Evolutionary conservation across 2,888 invertebrate species (phyloP).

Genomic region (Loripinus fragilis): DNA sequence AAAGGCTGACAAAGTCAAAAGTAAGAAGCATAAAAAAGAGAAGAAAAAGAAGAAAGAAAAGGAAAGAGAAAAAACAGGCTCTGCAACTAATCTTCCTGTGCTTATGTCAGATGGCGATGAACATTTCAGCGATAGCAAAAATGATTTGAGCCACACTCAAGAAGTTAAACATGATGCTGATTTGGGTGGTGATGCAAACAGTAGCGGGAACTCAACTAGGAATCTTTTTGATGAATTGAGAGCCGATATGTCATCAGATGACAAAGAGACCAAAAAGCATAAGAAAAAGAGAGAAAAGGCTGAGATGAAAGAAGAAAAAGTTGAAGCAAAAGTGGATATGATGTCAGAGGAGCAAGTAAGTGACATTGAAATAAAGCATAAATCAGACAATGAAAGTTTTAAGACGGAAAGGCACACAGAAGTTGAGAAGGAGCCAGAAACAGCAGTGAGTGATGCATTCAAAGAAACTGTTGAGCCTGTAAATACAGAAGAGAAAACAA

Average conservation of each 20-base stretch:
- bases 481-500: constrained; percentile 33
- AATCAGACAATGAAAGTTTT: constrained; percentile 11
- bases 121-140: background rate
- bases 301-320: constrained; percentile 40
- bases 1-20: constrained; percentile 46
- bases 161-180: constrained; percentile 43
- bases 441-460: no score
- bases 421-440: constrained; percentile 21
- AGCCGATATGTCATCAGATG: constrained; percentile 42
- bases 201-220: constrained; percentile 40
- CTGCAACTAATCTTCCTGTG: constrained; percentile 21
- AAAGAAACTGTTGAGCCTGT: constrained; percentile 40
- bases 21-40: constrained; percentile 60
- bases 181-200: constrained; percentile 33
- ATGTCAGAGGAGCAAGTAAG: constrained; percentile 25
- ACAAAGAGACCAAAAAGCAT: constrained; percentile 46
- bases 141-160: constrained; percentile 2
- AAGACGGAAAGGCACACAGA: constrained; percentile 30
- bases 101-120: constrained; percentile 17
- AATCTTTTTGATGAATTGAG: constrained; percentile 58
- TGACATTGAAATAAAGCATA: constrained; percentile 51
- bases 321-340: constrained; percentile 29
- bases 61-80: constrained; percentile 43
- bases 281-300: constrained; percentile 35
- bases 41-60: constrained; percentile 59